Evolutionary conservation across 2,113 vertebrate species (phyloP).

Genomic region (Etheostoma cragini): DNA sequence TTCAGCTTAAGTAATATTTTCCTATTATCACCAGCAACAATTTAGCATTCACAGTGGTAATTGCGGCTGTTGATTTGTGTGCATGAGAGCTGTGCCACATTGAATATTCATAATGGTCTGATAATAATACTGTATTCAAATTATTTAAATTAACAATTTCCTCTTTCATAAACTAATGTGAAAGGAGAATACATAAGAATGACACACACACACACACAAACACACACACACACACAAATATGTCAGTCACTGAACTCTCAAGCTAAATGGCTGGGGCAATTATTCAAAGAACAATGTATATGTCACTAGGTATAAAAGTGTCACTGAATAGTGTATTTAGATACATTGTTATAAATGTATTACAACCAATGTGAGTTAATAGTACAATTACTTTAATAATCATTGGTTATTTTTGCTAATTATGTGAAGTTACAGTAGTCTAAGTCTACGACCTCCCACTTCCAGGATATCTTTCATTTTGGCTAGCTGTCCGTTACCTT

Average conservation of each 20-base stretch:
- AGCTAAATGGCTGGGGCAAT: background rate
- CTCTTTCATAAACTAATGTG: constrained; percentile 32
- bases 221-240: background rate
- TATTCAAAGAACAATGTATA: background rate
- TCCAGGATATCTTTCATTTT: too few species aligned
- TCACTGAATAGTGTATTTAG: background rate
- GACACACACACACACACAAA: background rate
- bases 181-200: constrained; percentile 26
- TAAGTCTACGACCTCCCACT: too few species aligned
- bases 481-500: too few species aligned
- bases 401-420: background rate
- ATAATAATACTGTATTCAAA: constrained; percentile 47
- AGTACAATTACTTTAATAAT: background rate
- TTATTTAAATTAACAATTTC: constrained; percentile 51
- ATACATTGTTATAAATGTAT: background rate
- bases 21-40: constrained; percentile 46
- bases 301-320: background rate
- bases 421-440: background rate
- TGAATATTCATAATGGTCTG: constrained; percentile 65
- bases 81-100: constrained; percentile 18
- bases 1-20: constrained; percentile 43
- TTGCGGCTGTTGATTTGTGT: constrained; percentile 53
- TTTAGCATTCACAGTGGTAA: constrained; percentile 49
- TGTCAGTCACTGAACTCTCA: background rate
- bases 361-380: background rate